These are phyloP conservation scores for Paramormyrops hopkinsi DNA, from an alignment of 2,797 vertebrate species.

Conservation along the genomic window DNA sequence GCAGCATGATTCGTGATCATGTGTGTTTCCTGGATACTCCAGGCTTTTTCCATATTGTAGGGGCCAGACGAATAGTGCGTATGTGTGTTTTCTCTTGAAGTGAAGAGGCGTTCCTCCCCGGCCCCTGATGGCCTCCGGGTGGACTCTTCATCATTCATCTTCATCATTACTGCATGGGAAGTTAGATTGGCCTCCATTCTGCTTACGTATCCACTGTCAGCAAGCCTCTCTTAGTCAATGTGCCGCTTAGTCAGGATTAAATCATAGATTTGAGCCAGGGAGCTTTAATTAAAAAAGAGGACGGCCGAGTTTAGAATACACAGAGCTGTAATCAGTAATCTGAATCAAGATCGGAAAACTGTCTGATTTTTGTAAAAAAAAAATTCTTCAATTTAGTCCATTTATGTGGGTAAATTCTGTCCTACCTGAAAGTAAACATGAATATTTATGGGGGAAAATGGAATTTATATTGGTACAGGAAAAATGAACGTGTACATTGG, in stretches of 20 bases:
- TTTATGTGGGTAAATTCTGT: not conserved
- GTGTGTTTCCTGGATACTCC: not conserved
- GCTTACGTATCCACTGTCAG: not conserved
- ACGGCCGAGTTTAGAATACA: not conserved
- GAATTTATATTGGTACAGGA: constrained; percentile 1
- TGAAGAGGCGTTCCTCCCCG: not conserved
- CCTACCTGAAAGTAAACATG: not conserved
- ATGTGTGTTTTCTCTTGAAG: not conserved
- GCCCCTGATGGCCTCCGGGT: not conserved
- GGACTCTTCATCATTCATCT: not conserved
- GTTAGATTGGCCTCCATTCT: not conserved
- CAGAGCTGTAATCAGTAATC: not conserved
- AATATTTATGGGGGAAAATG: not conserved
- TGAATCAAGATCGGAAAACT: not conserved
- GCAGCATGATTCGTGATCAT: not conserved
- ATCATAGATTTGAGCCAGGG: not conserved
- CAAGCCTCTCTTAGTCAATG: not conserved
- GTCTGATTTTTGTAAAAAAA: not conserved
- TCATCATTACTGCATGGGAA: not conserved
- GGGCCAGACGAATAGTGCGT: not conserved
- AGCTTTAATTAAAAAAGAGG: not conserved
- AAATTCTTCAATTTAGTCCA: not conserved
- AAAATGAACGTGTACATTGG: not conserved
- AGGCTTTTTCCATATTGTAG: not conserved
- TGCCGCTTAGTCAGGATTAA: not conserved